Percentiles rank a stretch among this genome's conserved stretches.
These are phyloP conservation scores for Cotesia congregata DNA, from an alignment of 2,888 invertebrate genomes.

Conservation along the genomic window DNA sequence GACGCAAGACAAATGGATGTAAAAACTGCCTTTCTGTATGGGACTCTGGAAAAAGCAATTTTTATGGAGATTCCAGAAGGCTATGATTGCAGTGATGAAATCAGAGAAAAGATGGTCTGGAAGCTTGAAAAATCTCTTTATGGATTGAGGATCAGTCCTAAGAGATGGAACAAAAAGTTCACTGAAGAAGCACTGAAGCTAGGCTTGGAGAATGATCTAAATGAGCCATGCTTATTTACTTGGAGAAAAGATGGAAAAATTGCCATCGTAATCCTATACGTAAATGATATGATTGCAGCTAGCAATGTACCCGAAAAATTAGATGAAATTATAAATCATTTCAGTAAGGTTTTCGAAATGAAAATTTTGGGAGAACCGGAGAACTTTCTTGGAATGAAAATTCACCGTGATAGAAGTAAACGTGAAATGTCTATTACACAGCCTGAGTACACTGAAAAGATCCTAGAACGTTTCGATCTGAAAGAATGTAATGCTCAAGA, in stretches of 20 bases:
- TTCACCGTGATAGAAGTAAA: constrained; percentile 45
- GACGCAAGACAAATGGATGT: constrained; percentile 38
- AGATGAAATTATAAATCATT: constrained; percentile 40
- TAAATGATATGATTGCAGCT: constrained; percentile 48
- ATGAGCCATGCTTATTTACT: constrained; percentile 48
- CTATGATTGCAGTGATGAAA: not conserved
- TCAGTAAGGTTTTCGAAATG: constrained; percentile 49
- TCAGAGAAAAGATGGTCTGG: constrained; percentile 38
- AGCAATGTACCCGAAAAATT: constrained; percentile 46
- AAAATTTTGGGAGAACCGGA: constrained; percentile 49
- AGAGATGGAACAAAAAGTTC: constrained; percentile 44
- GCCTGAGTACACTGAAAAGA: constrained; percentile 42
- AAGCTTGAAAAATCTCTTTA: constrained; percentile 43
- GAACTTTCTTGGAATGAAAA: constrained; percentile 47
- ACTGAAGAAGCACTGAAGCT: constrained; percentile 43
- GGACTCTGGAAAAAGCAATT: constrained; percentile 36
- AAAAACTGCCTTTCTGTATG: constrained; percentile 51
- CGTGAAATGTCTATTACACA: constrained; percentile 42
- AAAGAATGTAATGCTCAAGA: constrained; percentile 33
- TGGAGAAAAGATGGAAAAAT: constrained; percentile 47
- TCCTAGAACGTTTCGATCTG: constrained; percentile 41
- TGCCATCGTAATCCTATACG: constrained; percentile 46
- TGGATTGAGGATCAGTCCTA: constrained; percentile 42
- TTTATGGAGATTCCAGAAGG: constrained; percentile 43
- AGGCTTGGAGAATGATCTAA: constrained; percentile 46